phyloP scores from a whole-genome alignment of 2,113 vertebrate genomes.

The Parus major region DNA sequence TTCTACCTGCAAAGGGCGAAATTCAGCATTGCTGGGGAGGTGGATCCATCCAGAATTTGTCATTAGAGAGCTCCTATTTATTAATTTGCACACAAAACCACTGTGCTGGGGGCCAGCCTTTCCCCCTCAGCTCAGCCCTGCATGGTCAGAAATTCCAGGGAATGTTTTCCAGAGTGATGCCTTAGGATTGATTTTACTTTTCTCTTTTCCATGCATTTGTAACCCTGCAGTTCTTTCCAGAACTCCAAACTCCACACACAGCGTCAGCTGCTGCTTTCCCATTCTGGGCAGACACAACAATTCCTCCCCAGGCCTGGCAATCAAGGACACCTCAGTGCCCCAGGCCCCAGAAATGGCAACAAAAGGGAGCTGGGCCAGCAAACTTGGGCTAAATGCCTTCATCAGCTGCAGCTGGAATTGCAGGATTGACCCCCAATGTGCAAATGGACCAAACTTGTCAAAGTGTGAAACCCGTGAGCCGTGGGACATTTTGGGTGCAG shows the following conservation, averaged over 20 bases:
- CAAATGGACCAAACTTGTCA: neutral
- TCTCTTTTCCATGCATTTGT: rapidly evolving
- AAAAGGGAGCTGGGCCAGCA: neutral
- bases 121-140: neutral
- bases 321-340: neutral
- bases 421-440: neutral
- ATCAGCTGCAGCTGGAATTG: neutral
- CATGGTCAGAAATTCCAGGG: neutral
- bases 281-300: neutral
- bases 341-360: neutral
- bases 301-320: neutral
- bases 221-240: neutral
- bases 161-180: neutral
- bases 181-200: rapidly evolving
- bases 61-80: neutral
- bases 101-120: neutral
- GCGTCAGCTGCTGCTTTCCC: neutral
- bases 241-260: neutral
- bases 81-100: neutral
- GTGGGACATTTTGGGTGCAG: neutral
- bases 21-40: neutral
- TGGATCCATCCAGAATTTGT: neutral
- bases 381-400: neutral
- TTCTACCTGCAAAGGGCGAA: neutral
- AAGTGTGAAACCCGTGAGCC: neutral